A percentile compares a stretch with the other conserved stretches of the same genome.
Conservation (phyloP, 2,797 vertebrate species). For the Thunnus albacares region DNA sequence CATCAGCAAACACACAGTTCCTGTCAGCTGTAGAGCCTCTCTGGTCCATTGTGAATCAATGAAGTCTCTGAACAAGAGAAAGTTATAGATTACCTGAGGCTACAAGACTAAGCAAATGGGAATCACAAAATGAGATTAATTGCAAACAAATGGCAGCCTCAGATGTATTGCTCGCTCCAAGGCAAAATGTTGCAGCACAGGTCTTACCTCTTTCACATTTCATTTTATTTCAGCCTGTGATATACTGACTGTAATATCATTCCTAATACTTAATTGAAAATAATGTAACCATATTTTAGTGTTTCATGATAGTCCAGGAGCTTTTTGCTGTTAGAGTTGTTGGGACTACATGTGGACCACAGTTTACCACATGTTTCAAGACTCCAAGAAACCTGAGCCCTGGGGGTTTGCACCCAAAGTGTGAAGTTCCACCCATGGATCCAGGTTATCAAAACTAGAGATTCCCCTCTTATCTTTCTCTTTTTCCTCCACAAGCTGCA, state of each 20-base stretch:
- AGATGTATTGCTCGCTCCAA: constrained; percentile 51
- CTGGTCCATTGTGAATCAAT: constrained; percentile 72
- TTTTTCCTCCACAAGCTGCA: too few relatives aligned
- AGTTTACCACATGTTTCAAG: too few relatives aligned
- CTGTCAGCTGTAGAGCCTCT: constrained; percentile 66
- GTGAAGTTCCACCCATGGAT: too few relatives aligned
- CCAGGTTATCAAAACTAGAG: too few relatives aligned
- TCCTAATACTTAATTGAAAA: constrained; percentile 18
- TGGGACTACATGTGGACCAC: too few relatives aligned
- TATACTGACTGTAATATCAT: constrained; percentile 15
- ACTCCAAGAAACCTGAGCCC: too few relatives aligned
- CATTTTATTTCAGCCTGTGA: constrained; percentile 27
- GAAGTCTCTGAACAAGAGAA: constrained; percentile 71
- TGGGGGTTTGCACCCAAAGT: too few relatives aligned
- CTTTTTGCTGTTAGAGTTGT: background rate
- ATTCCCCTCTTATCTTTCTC: too few relatives aligned
- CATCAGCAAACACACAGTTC: constrained; percentile 78
- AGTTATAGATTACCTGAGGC: constrained; percentile 71
- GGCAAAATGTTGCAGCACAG: constrained; percentile 46
- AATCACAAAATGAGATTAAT: constrained; percentile 69
- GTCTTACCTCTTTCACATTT: constrained; percentile 46
- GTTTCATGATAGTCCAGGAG: background rate
- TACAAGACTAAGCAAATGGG: constrained; percentile 60
- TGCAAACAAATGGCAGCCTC: constrained; percentile 51
- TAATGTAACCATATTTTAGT: background rate